These are phyloP conservation scores for Synergus umbraculus DNA, from an alignment of 2,888 invertebrate species.

Conservation along the genomic window DNA sequence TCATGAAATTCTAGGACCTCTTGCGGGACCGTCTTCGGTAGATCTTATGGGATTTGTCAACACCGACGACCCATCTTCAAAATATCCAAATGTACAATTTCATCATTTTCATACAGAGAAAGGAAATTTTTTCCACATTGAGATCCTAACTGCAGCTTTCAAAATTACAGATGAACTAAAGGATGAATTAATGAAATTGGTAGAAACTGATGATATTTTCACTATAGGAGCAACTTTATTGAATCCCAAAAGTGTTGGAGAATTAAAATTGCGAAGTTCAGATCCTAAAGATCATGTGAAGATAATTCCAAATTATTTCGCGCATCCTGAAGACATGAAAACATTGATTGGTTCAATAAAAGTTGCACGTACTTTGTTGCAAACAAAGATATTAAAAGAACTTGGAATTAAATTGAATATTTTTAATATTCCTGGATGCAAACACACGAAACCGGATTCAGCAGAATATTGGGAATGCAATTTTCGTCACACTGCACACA, in stretches of 20 bases:
- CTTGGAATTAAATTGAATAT: conserved; percentile 55
- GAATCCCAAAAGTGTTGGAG: conserved; percentile 78
- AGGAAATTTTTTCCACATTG: conserved; percentile 50
- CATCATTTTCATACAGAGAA: conserved; percentile 78
- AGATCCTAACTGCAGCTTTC: conserved; percentile 45
- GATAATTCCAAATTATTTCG: conserved; percentile 80
- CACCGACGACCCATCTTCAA: conserved; percentile 75
- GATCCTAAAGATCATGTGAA: conserved; percentile 79
- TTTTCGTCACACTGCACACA: conserved; percentile 79
- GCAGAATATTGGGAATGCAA: conserved; percentile 78
- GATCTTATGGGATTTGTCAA: conserved; percentile 81
- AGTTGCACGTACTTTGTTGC: conserved; percentile 61
- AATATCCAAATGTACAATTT: conserved; percentile 81
- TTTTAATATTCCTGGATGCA: conserved; percentile 66
- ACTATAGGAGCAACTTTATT: conserved; percentile 69
- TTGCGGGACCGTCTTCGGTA: conserved; percentile 76
- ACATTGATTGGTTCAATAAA: conserved; percentile 68
- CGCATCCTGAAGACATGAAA: conserved; percentile 75
- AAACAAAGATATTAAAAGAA: conserved; percentile 63
- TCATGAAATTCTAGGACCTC: conserved; percentile 69
- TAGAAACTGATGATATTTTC: conserved; percentile 63
- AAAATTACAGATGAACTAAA: conserved; percentile 58
- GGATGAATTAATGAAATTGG: conserved; percentile 60
- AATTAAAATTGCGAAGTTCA: conserved; percentile 77
- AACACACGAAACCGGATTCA: conserved; percentile 59